Conservation (phyloP, 2,113 vertebrate species). For the Poecilia latipinna region DNA sequence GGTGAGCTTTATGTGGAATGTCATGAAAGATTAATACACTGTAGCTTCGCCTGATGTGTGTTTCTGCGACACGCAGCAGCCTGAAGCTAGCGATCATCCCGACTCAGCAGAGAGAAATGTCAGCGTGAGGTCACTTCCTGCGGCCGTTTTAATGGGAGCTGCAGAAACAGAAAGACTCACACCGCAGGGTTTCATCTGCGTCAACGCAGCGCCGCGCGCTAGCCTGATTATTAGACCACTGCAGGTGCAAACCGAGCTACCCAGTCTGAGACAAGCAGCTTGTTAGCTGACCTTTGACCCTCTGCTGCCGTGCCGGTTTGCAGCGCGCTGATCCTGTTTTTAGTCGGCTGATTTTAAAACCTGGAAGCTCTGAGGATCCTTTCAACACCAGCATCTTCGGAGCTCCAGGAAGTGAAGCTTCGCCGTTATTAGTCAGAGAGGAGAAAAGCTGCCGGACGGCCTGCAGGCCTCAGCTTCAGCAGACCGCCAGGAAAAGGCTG, state of each 20-base stretch:
- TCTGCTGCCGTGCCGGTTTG: too few species aligned
- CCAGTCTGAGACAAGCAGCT: not conserved
- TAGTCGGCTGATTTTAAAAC: not conserved
- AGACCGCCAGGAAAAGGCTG: too few species aligned
- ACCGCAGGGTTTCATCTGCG: conserved; percentile 10
- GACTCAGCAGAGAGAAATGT: conserved; percentile 43
- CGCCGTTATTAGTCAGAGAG: not conserved
- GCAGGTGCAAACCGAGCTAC: not conserved
- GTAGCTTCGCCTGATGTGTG: conserved; percentile 12
- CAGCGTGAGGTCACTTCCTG: conserved; percentile 34
- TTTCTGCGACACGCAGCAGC: conserved; percentile 23
- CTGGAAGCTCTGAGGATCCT: not conserved
- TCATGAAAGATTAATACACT: conserved; percentile 39
- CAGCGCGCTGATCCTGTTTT: not conserved
- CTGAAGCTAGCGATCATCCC: conserved; percentile 33
- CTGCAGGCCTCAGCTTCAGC: too few species aligned
- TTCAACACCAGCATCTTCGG: not conserved
- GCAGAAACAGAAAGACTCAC: conserved; percentile 24
- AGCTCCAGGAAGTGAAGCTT: not conserved
- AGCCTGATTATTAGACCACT: not conserved
- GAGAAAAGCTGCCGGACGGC: too few species aligned
- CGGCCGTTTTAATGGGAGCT: conserved; percentile 38
- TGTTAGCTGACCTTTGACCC: not conserved
- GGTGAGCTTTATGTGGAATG: conserved; percentile 6
- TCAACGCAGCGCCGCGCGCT: not conserved